phyloP scores from a whole-genome alignment of 2,888 invertebrate species.

The Endomychus coccineus region DNA sequence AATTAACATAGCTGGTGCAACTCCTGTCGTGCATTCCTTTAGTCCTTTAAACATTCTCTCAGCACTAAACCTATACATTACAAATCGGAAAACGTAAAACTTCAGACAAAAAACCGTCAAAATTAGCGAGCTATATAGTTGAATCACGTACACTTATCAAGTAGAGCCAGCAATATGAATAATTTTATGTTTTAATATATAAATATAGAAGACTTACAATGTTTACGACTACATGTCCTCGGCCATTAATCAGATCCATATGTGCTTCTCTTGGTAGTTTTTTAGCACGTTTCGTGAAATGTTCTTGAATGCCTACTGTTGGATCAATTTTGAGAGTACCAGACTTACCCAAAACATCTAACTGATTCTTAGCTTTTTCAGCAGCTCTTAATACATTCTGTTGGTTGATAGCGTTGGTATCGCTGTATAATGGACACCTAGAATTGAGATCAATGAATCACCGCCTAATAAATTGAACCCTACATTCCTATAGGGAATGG shows the following conservation, averaged over 20 bases:
- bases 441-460: conserved; percentile 10
- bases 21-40: too few relatives aligned
- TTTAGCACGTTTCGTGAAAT: conserved; percentile 18
- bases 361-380: conserved; percentile 35
- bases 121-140: too few relatives aligned
- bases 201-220: too few relatives aligned
- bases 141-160: too few relatives aligned
- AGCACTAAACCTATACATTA: too few relatives aligned
- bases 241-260: background rate
- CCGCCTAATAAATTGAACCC: background rate
- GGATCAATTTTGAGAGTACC: conserved; percentile 38
- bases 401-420: conserved; percentile 39
- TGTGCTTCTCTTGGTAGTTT: conserved; percentile 9
- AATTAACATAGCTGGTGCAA: too few relatives aligned
- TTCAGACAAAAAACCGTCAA: too few relatives aligned
- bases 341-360: conserved; percentile 33
- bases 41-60: too few relatives aligned
- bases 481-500: background rate
- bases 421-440: conserved; percentile 44
- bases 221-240: too few relatives aligned
- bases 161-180: too few relatives aligned
- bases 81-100: too few relatives aligned
- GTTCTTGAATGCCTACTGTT: conserved; percentile 20
- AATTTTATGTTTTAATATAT: too few relatives aligned
- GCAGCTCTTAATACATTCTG: conserved; percentile 41